Base-by-base conservation (phyloP, 2,888 invertebrate species). In the Drosophila eohydei region DNA sequence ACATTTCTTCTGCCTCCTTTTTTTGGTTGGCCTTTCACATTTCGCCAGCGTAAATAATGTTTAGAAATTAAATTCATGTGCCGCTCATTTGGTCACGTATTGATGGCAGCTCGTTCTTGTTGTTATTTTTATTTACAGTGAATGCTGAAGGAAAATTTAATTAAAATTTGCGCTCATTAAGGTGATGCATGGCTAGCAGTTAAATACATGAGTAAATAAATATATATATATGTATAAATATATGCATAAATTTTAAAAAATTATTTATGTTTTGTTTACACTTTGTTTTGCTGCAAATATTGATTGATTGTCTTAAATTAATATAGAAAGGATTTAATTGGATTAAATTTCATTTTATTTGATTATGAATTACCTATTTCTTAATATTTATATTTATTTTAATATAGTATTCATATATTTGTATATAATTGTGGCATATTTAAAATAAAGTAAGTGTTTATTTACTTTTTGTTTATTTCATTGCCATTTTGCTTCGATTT, bases 51-150 rank as follows among this genome's bases (percentile, higher is more conserved):
- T 88, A 74, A 77, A 82, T 84, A 81, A 84, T 84, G 67, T 82
- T 82, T 81, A 73, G 68, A 79, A 76, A 83, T 82, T 70, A 70
- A 84, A 78, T 85, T 75, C 74, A 66, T 63, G 50, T 16, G 16
- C 48, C 48, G 14, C 28, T 34, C 62, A 56, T 54, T 71, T 63
- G 30, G 56, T 65, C 81, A 72, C 59, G 74, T 40, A 56, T 74
- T 43, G n/a, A 11, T 61, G 74, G 36, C 46, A 14, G 55, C 30
- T 12, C 16, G 14, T 30, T 57, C 14, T 43, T 40, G 8, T 4
- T 41, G 46, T 30, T 28, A 1, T 48, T 16, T 32, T 36, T 43
- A 55, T 58, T 30, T 36, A 9, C 34, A 7, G 3, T 11, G 16
- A 59, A 48, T 28, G 30, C 30, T 30, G n/a, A 14, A n/a, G 41